Conservation (phyloP, 2,797 vertebrate species). For the Sus cebifrons region DNA sequence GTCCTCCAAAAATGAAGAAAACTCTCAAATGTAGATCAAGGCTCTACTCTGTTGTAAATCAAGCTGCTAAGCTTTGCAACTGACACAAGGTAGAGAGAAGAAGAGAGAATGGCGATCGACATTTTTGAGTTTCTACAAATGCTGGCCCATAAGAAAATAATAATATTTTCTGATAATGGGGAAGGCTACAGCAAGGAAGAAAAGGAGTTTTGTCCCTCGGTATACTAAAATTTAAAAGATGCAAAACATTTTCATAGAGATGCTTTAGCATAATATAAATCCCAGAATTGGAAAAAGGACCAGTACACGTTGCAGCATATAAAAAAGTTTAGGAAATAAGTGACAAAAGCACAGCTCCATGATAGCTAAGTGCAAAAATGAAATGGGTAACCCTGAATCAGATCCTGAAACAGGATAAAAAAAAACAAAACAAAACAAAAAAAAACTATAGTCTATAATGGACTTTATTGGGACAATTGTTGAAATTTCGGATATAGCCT, state of each 20-base stretch:
- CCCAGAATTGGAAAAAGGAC: background rate
- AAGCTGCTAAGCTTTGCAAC: background rate
- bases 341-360: background rate
- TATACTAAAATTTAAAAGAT: background rate
- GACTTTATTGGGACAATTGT: background rate
- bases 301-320: background rate
- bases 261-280: background rate
- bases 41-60: background rate
- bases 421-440: too few species aligned
- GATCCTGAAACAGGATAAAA: background rate
- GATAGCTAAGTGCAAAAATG: background rate
- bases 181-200: background rate
- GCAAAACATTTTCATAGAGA: background rate
- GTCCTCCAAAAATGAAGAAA: background rate
- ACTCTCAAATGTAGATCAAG: background rate
- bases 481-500: background rate
- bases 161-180: background rate
- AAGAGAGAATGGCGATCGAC: background rate
- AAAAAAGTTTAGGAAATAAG: background rate
- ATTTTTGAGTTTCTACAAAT: background rate
- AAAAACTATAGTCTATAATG: background rate
- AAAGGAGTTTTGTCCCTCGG: background rate
- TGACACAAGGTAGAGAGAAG: background rate
- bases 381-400: background rate
- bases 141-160: background rate